These are phyloP conservation scores for Molossus molossus DNA, from an alignment of 2,797 vertebrate genomes.

Conservation along the genomic window DNA sequence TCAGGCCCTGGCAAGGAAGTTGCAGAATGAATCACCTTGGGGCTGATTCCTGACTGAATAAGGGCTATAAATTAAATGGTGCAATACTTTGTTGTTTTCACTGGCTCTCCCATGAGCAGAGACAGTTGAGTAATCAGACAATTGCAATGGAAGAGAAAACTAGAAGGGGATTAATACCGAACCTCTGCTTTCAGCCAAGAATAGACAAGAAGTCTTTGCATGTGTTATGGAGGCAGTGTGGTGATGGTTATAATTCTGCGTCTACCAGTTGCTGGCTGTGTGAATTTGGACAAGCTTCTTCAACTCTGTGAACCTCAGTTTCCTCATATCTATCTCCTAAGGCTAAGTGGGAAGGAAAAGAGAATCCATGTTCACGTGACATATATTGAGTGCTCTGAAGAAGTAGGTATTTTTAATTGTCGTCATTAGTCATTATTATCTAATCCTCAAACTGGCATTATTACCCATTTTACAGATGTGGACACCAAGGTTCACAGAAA, in stretches of 20 bases:
- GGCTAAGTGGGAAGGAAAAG: neutral
- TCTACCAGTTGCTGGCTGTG: neutral
- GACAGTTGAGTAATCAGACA: constrained; percentile 46
- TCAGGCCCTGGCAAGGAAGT: constrained; percentile 15
- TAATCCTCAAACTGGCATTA: neutral
- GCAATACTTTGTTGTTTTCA: neutral
- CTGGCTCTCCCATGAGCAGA: constrained; percentile 45
- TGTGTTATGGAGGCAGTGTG: neutral
- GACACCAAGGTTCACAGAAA: neutral
- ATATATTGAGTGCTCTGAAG: neutral
- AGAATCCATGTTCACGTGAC: neutral
- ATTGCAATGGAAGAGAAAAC: constrained; percentile 7
- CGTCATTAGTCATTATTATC: neutral
- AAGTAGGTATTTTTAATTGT: neutral
- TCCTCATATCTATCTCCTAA: neutral
- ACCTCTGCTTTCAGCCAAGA: neutral
- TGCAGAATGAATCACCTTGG: constrained; percentile 12
- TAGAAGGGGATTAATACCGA: neutral
- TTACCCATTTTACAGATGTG: constrained; percentile 6
- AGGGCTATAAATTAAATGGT: constrained; percentile 25
- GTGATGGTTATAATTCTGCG: neutral
- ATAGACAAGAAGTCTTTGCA: neutral
- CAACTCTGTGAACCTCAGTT: neutral
- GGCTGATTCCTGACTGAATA: neutral
- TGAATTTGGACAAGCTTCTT: neutral